Evolutionary conservation across 2,113 vertebrate species (phyloP).

Genomic region (Arizona elegans): DNA sequence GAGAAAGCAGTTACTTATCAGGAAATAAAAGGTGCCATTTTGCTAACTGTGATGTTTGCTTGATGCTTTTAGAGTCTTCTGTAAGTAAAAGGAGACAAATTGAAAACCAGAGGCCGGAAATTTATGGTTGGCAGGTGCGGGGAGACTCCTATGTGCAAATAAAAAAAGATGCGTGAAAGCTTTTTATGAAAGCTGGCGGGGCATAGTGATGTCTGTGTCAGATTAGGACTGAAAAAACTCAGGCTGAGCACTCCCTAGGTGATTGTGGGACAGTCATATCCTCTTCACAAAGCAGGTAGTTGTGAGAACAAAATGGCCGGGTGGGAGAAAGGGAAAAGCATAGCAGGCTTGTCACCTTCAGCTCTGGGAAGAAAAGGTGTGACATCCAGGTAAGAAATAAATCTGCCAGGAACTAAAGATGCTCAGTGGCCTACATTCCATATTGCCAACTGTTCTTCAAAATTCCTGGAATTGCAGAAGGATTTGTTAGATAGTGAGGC

Average conservation of each 20-base stretch:
- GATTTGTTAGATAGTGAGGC: background rate
- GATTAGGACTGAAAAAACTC: background rate
- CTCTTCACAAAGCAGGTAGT: background rate
- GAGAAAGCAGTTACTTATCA: background rate
- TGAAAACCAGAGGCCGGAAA: background rate
- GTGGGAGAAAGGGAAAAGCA: background rate
- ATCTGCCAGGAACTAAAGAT: background rate
- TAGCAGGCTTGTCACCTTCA: background rate
- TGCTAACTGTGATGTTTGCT: background rate
- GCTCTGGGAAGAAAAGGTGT: background rate
- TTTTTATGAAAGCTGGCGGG: background rate
- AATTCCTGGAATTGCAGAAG: background rate
- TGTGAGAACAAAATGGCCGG: background rate
- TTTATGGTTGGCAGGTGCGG: background rate
- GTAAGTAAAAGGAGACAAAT: background rate
- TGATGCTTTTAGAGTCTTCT: background rate
- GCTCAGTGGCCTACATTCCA: background rate
- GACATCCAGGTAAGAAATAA: background rate
- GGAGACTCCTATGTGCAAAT: background rate
- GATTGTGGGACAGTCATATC: too few relatives aligned
- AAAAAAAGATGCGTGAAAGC: background rate
- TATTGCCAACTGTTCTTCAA: background rate
- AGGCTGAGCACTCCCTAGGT: background rate
- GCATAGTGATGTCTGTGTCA: background rate
- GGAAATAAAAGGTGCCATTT: background rate